A percentile compares a stretch with the other conserved stretches of the same genome.
These are phyloP conservation scores for Hydrotaea cyrtoneurina DNA, from an alignment of 2,888 invertebrate species.

Conservation along the genomic window DNA sequence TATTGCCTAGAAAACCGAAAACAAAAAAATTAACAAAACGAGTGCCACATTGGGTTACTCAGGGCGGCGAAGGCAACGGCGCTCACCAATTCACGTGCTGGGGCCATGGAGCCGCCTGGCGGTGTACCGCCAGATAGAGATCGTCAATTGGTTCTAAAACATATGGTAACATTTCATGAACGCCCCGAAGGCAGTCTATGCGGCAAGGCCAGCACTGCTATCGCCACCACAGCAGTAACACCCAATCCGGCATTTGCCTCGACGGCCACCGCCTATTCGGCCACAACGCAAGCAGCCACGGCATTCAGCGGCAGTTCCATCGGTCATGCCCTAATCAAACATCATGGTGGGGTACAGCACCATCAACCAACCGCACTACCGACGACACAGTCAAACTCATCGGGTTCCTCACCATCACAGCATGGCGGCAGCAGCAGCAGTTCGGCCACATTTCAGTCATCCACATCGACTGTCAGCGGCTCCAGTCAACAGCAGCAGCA, in stretches of 20 bases:
- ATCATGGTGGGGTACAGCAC: slow-evolving; percentile 53
- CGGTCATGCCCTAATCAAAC: slow-evolving; percentile 62
- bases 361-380: slow-evolving; percentile 54
- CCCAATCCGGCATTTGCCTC: slow-evolving; percentile 71
- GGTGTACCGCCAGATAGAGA: slow-evolving; percentile 78
- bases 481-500: slow-evolving; percentile 69
- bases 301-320: slow-evolving; percentile 74
- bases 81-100: slow-evolving; percentile 71
- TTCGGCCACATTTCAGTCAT: slow-evolving; percentile 56
- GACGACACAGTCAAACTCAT: slow-evolving; percentile 64
- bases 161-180: slow-evolving; percentile 62
- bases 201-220: slow-evolving; percentile 41
- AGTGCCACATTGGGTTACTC: slow-evolving; percentile 72
- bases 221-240: slow-evolving; percentile 42
- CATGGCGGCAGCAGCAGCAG: slow-evolving; percentile 70
- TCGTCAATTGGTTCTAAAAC: slow-evolving; percentile 73
- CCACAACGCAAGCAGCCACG: slow-evolving; percentile 74
- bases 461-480: slow-evolving; percentile 59
- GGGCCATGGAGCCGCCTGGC: slow-evolving; percentile 80
- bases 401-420: slow-evolving; percentile 70
- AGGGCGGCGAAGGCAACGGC: slow-evolving; percentile 70
- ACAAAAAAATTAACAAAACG: slow-evolving; percentile 63
- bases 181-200: slow-evolving; percentile 53
- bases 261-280: slow-evolving; percentile 73
- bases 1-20: not conserved